Evolutionary conservation across 1,140 invertebrate species (phyloP), one percentile per base, ranked within the genome.

Genomic region (Drosophila baimaii): DNA sequence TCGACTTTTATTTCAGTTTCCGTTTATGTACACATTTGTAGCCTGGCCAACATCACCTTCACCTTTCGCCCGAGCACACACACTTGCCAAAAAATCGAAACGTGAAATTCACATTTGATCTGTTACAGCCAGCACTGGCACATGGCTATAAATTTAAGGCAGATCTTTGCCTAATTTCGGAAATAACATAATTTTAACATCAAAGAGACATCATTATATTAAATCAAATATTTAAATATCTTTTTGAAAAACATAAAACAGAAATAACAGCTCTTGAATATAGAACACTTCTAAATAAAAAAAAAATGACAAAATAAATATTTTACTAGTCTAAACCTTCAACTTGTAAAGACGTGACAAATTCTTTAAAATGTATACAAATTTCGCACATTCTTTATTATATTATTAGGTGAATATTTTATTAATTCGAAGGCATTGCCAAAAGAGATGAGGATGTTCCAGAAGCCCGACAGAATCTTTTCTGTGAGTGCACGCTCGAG

Each of bases 1-100:
- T 65, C 76, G 71, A 79, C 59, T 88, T 88, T 88, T 70, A 82
- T 88, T 82, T 89, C 79, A 77, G 79, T 86, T 82, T 89, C 79
- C 70, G 83, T 86, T 86, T 86, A 88, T 86, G 83, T 83, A 72
- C 70, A 77, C 56, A 77, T 82, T 86, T 79, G 82, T 55, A 81
- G 79, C 76, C 76, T 70, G 83, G 79, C 81, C 80, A 76, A 66
- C 72, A 79, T 86, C 79, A 83, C 83, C 83, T 88, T 88, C 83
- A 89, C 83, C 84, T 88, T 88, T 86, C 76, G 43, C 70, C 71
- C 63, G 41, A 64, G 35, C 31, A 49, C 51, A 71, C 27, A 77
- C 54, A 70, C 17, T 31, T 13, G 27, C 31, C 35, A 29, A 29
- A 52, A 52, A 52, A 23, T 13, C 4, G 31, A 21, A 31, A 33